Percentiles rank a stretch among this genome's conserved stretches.
These are phyloP conservation scores for Atta cephalotes DNA, from an alignment of 1,140 invertebrate genomes.

Conservation along the genomic window DNA sequence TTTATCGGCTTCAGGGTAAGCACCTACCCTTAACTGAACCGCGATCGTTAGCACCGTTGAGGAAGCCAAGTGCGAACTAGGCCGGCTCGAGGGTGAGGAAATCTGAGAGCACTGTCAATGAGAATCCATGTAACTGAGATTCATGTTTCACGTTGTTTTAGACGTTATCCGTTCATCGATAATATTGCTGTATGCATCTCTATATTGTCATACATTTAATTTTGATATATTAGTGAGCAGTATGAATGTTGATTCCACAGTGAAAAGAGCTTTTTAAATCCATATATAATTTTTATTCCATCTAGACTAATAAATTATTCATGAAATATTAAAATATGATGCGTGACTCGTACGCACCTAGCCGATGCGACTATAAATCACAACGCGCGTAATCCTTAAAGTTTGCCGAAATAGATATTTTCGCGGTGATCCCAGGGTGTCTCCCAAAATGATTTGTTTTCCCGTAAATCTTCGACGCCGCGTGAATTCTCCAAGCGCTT, in stretches of 20 bases:
- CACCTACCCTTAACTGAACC: constrained; percentile 54
- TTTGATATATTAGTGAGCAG: background rate
- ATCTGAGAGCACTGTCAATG: constrained; percentile 72
- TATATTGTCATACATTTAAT: background rate
- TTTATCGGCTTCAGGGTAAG: constrained; percentile 77
- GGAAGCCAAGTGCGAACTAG: constrained; percentile 83
- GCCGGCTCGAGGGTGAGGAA: constrained; percentile 71
- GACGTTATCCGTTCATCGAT: constrained; percentile 13
- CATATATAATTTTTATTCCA: constrained; percentile 38
- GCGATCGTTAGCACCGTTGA: constrained; percentile 67
- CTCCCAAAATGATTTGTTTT: constrained; percentile 64
- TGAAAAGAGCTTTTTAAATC: background rate
- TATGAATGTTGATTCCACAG: background rate
- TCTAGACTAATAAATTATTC: constrained; percentile 40
- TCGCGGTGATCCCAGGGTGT: constrained; percentile 34
- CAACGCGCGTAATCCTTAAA: constrained; percentile 28
- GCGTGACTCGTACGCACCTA: constrained; percentile 39
- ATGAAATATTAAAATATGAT: constrained; percentile 40
- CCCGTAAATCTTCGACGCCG: constrained; percentile 64
- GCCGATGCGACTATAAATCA: constrained; percentile 62
- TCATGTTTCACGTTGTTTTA: constrained; percentile 58
- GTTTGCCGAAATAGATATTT: constrained; percentile 62
- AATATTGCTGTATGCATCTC: background rate
- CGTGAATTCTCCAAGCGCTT: constrained; percentile 55
- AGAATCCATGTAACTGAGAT: constrained; percentile 42